Base-by-base conservation (phyloP, 1,140 invertebrate species). In the Bathynomus jamesi region DNA sequence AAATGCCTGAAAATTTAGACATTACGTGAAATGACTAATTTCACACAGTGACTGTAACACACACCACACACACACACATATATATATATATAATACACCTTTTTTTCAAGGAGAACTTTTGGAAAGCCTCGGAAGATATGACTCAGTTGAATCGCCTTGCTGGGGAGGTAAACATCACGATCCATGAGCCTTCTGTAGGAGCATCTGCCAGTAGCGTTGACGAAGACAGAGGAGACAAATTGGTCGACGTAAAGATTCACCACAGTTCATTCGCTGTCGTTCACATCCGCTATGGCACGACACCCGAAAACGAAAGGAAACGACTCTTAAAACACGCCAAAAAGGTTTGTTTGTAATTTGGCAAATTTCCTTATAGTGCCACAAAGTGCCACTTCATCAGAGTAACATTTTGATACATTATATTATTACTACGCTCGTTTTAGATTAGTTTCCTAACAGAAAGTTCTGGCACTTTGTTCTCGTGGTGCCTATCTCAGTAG, bases 111-210 rank as follows among this genome's bases (percentile, higher is more conserved):
- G 75, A 76, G 46, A 76, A 73, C 72, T 71, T 69, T 24, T 92
- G 91, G 88, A 88, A 91, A 32, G 92, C 92, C 0, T 88, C 88
- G 53, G 91, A 94, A 78, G 95, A 98, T 80, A 88, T 91, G 73
- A 90, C 89, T 67, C 92, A 94, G 78, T 82, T 98, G 71, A 93
- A 95, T 81, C 85, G 91, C 21, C 86, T 95, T 70, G 93, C 93
- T 76, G 91, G 92, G 8, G 90, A 94, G 81, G 89, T 97, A 21
- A 97, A 97, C 82, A 91, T 95, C 11, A 95, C 94, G 1, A 93
- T 94, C 85, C 93, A 96, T 80, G 91, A 94, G 79, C 87, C 86
- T 46, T 90, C 92, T 78, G 88, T 88, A 32, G 80, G 80, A 4
- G 64, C 66, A 29, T 65, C 69, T 8, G n/a, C n/a, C n/a, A 66